Base-by-base conservation (phyloP, 2,888 invertebrate species). In the Margaritifera margaritifera region DNA sequence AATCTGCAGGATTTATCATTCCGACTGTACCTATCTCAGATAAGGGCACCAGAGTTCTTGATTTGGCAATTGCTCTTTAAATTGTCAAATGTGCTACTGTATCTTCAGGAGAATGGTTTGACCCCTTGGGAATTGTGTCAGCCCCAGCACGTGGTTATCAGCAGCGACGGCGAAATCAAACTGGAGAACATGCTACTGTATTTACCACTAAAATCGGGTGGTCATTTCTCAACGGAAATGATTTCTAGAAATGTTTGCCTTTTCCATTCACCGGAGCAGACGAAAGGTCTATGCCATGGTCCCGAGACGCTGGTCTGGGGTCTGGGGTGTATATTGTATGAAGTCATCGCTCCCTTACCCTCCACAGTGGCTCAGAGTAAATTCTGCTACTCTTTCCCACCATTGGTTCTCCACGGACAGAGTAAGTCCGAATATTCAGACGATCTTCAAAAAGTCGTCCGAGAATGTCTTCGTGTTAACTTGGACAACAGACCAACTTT, bases 141-240 rank as follows among this genome's bases (percentile, higher is more conserved):
- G 66, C 83, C 82, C 6, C 81, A 83, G 58, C 80, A 83, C 69
- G 76, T 83, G 50, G 76, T 81, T 58, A 73, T 84, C 62, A 78
- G 78, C 54, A 71, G 73, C 54, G 64, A 74, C 63, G 84, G 84
- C n/a, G 75, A 80, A 62, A 70, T 84, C 11, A 83, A 83, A 69
- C 65, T 84, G n/a, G 84, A 84, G 62, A 83, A 84, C 73, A 65
- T 83, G 74, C 69, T 84, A 61, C 78, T 84, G 8, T 84, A 84
- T 69, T 74, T 82, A 57, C 84, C 84, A 24, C 71, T 71, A 27
- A 74, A 74, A 65, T 57, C 71, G 22, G 80, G 77, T 31, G 67
- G 76, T n/a, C 77, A 72, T 57, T 83, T 78, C 68, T 77, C 78
- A 55, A 80, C 78, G 27, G 62, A 64, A 57, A 62, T 67, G 51